Percentiles rank a stretch among this genome's conserved stretches.
Conservation (phyloP, 2,797 vertebrate species). For the Phoebastria nigripes region DNA sequence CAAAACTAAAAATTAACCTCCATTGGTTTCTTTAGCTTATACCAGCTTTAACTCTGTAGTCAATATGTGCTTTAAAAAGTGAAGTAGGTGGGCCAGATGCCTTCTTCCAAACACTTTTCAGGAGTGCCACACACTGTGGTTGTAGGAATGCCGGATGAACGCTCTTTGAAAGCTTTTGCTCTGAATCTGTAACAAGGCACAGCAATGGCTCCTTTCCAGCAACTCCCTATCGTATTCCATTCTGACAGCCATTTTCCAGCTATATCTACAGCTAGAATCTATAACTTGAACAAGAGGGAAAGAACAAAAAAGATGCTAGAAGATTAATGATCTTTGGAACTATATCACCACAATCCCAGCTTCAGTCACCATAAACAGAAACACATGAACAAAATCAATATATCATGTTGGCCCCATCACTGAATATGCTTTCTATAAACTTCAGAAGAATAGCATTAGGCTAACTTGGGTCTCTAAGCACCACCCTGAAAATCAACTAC, state of each 20-base stretch:
- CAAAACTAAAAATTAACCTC: not conserved
- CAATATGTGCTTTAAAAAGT: not conserved
- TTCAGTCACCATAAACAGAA: slow-evolving; percentile 49
- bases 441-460: slow-evolving; percentile 38
- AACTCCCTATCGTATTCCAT: not conserved
- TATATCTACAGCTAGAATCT: slow-evolving; percentile 31
- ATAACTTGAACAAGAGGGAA: not conserved
- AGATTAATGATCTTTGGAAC: slow-evolving; percentile 54
- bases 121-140: not conserved
- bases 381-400: slow-evolving; percentile 57
- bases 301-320: slow-evolving; percentile 39
- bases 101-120: not conserved
- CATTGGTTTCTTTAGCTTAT: not conserved
- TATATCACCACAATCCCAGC: not conserved
- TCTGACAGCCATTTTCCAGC: slow-evolving; percentile 3
- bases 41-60: not conserved
- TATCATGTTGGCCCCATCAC: slow-evolving; percentile 18
- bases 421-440: slow-evolving; percentile 56
- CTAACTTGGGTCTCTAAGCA: not conserved
- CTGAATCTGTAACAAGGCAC: not conserved
- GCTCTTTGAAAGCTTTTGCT: not conserved
- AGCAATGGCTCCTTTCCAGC: slow-evolving; percentile 37
- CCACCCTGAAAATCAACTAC: slow-evolving; percentile 17
- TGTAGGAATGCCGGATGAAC: not conserved
- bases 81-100: not conserved